phyloP scores from a whole-genome alignment of 2,888 invertebrate species.

The Erebia ligea region DNA sequence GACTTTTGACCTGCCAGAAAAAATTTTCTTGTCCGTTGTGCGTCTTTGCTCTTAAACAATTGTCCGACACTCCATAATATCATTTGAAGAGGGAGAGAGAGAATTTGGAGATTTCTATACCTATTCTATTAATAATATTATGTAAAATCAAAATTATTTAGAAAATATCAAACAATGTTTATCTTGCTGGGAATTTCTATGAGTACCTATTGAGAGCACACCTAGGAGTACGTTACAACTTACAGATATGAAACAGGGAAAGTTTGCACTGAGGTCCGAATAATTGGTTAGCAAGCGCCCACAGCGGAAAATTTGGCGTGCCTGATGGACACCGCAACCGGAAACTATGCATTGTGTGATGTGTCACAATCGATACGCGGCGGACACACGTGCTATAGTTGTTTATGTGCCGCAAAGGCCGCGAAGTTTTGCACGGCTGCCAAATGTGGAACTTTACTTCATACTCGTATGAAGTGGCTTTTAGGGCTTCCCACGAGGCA shows the following conservation, averaged over 20 bases:
- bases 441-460: slow-evolving; percentile 68
- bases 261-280: slow-evolving; percentile 12
- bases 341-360: slow-evolving; percentile 78
- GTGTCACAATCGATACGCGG: slow-evolving; percentile 76
- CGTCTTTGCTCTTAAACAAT: no score
- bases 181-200: no score
- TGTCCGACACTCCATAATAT: no score
- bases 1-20: no score
- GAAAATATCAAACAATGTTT: background rate
- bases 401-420: slow-evolving; percentile 79
- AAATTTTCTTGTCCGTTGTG: no score
- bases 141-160: no score
- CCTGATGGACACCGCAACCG: slow-evolving; percentile 71
- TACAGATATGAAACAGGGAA: slow-evolving; percentile 20
- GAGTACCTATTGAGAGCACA: background rate
- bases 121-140: no score
- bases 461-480: slow-evolving; percentile 67
- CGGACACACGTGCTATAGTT: slow-evolving; percentile 73
- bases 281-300: slow-evolving; percentile 53
- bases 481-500: slow-evolving; percentile 74
- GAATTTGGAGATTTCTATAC: no score
- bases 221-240: background rate
- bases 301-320: slow-evolving; percentile 74
- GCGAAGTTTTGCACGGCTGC: slow-evolving; percentile 74
- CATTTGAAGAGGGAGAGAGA: no score